Percentiles rank a stretch among this genome's conserved stretches.
Evolutionary conservation across 1,140 invertebrate species (phyloP).

Genomic region (Pachypsylla venusta): DNA sequence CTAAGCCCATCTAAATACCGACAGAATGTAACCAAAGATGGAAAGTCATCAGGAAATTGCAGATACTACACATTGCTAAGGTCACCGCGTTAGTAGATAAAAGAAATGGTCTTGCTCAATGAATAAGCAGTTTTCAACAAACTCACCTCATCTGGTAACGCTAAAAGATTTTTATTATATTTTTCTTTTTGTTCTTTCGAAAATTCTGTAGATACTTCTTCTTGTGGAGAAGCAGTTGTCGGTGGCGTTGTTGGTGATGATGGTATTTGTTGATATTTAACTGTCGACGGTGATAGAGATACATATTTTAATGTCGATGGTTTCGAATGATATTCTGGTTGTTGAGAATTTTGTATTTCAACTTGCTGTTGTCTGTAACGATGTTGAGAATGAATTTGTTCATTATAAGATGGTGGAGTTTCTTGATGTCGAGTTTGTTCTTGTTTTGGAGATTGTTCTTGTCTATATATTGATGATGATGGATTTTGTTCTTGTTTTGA

Average conservation of each 20-base stretch:
- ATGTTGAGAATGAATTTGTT: slow-evolving; percentile 27
- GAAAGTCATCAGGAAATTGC: no score
- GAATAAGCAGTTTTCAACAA: background rate
- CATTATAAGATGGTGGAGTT: slow-evolving; percentile 29
- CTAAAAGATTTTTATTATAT: slow-evolving; percentile 37
- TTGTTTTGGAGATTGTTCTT: slow-evolving; percentile 27
- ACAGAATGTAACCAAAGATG: no score
- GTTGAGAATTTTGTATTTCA: slow-evolving; percentile 25
- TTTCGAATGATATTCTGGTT: slow-evolving; percentile 23
- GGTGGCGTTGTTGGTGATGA: slow-evolving; percentile 15
- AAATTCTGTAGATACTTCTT: slow-evolving; percentile 13
- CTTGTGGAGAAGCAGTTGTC: slow-evolving; percentile 15
- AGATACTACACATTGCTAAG: no score
- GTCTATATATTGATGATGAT: slow-evolving; percentile 20
- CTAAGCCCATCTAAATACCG: no score
- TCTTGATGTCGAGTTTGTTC: slow-evolving; percentile 31
- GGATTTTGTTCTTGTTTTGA: slow-evolving; percentile 22
- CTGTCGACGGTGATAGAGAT: slow-evolving; percentile 13
- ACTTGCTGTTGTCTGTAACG: slow-evolving; percentile 13
- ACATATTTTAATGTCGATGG: slow-evolving; percentile 12
- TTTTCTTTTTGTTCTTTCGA: slow-evolving; percentile 33
- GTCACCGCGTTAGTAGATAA: no score
- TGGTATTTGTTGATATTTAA: slow-evolving; percentile 12
- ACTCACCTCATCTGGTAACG: slow-evolving; percentile 48
- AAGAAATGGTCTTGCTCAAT: no score